phyloP scores from a whole-genome alignment of 2,888 invertebrate species.

The Salticus scenicus region DNA sequence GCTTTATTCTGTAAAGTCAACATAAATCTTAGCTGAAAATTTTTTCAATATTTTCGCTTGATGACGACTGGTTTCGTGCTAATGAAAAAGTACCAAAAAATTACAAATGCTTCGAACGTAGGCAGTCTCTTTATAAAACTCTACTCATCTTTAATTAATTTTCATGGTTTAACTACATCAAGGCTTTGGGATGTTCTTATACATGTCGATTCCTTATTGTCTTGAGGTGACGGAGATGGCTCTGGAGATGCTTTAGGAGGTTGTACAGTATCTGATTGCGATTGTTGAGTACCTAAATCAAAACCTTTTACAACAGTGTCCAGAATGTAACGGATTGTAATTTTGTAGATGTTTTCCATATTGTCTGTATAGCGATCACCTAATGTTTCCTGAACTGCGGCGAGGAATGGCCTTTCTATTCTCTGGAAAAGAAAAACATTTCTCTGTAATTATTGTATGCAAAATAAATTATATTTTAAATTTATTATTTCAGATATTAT shows the following conservation, averaged over 20 bases:
- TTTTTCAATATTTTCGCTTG: too few relatives aligned
- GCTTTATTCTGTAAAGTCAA: too few relatives aligned
- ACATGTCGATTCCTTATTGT: neutral
- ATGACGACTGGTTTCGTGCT: too few relatives aligned
- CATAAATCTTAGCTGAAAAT: too few relatives aligned
- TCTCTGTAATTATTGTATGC: too few relatives aligned
- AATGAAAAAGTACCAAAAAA: too few relatives aligned
- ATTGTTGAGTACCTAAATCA: conserved; percentile 76
- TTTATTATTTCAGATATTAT: too few relatives aligned
- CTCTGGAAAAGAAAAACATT: conserved; percentile 80
- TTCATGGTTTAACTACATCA: neutral
- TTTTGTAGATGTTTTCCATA: conserved; percentile 90
- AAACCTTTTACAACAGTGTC: conserved; percentile 88
- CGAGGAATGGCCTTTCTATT: conserved; percentile 90
- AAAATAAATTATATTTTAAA: too few relatives aligned
- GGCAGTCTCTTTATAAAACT: too few relatives aligned
- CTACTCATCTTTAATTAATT: too few relatives aligned
- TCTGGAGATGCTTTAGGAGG: conserved; percentile 58
- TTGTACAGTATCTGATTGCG: neutral
- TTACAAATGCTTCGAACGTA: too few relatives aligned
- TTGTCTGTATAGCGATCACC: conserved; percentile 92
- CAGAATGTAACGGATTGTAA: conserved; percentile 90
- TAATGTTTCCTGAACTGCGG: conserved; percentile 88
- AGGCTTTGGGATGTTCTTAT: neutral
- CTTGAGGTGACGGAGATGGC: conserved; percentile 45